Percentiles rank a stretch among this genome's conserved stretches.
Evolutionary conservation across 1,140 invertebrate genomes (phyloP).

Genomic region (Drosophila quadrilineata): DNA sequence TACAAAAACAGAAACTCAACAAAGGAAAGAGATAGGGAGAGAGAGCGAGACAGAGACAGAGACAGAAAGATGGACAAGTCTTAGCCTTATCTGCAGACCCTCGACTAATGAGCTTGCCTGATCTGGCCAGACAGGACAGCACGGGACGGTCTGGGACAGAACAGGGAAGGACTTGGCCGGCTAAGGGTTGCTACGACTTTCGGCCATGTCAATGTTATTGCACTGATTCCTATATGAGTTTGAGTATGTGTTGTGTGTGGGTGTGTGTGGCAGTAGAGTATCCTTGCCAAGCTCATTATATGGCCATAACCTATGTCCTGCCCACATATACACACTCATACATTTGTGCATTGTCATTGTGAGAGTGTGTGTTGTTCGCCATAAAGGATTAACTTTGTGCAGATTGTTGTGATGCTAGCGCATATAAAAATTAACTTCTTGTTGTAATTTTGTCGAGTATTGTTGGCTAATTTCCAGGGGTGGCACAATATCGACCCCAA

Average conservation of each 20-base stretch:
- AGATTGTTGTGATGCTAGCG: constrained; percentile 38
- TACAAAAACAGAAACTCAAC: constrained; percentile 36
- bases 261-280: not conserved
- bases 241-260: constrained; percentile 32
- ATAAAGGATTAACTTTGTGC: constrained; percentile 64
- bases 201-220: constrained; percentile 69
- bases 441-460: constrained; percentile 54
- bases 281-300: constrained; percentile 61
- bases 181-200: constrained; percentile 31
- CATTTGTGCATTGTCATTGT: constrained; percentile 33
- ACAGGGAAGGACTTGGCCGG: not conserved
- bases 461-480: constrained; percentile 52
- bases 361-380: constrained; percentile 9
- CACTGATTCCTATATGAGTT: constrained; percentile 67
- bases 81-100: constrained; percentile 65
- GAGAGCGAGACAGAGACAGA: constrained; percentile 1
- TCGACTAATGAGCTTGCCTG: constrained; percentile 64
- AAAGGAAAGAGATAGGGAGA: too few relatives aligned
- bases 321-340: not conserved
- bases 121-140: constrained; percentile 32
- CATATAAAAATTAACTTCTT: constrained; percentile 64
- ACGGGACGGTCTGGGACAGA: constrained; percentile 10
- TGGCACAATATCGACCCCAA: constrained; percentile 7
- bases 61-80: constrained; percentile 2
- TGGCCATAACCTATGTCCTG: constrained; percentile 61